Evolutionary conservation across 64 coral and sea anemone species (phyloP), one percentile per base, ranked within the genome.

Genomic region (Pachyseris speciosa): DNA sequence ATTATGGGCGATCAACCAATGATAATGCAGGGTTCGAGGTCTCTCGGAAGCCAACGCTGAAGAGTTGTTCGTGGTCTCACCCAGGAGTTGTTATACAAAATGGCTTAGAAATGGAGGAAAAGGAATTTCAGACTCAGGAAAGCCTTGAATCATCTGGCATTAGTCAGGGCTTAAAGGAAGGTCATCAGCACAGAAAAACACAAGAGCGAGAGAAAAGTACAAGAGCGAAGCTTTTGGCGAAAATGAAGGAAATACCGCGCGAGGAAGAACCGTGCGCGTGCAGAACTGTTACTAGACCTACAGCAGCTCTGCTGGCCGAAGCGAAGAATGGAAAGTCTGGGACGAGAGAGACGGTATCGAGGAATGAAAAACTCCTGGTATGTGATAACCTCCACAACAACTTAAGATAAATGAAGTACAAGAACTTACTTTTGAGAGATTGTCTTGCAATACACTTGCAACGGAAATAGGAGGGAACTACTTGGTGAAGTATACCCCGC

Each of bases 1-100:
- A 24, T 71, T 80, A 47, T 12, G 28, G 72, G 10, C 30, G 69
- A 10, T 19, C 83, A 33, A 61, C 67, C 30, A 30, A 61, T 57
- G 43, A 17, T 31, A 51, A 7, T 43, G 48, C 44, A 3, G 71
- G 77, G 45, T 29, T 12, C 25, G 48, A 61, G 26, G 16, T 22
- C 25, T 31, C 65, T 22, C 31, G 47, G 8, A 60, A 70, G 31
- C 64, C 40, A 4, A 28, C 74, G 1, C 73, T 47, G 3, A 69
- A 68, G 6, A 80, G 57, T 61, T 68, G 86, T 53, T 69, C 71
- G 31, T 93, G 78, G 30, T 71, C 84, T 55, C 44, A 78, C 3
- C 73, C 57, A 11, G 95, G 91, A 41, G 83, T 97, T 83, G 68
- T 97, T 64, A 97, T 97, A 81, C 86, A 97, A 53, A 97, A 97